Evolutionary conservation across 2,888 invertebrate genomes (phyloP), one percentile per base, ranked within the genome.

Genomic region (Trachelus troglodyta): DNA sequence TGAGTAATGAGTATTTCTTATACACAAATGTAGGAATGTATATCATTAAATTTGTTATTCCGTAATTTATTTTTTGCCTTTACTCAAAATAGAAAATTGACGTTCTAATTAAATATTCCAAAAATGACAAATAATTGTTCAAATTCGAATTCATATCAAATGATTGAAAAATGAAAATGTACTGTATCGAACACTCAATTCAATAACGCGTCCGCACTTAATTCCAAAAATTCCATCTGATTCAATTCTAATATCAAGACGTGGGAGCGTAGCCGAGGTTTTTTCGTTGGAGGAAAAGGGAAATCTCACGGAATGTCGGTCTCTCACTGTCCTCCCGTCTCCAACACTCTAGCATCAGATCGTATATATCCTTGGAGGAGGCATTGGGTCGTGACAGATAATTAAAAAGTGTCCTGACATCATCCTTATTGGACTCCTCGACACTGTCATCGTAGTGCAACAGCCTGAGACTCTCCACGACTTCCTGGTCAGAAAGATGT

Each of bases 331-430:
- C 96, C 86, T 95, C 95, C 69, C 96, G 93, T 80, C 95, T 94
- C 97, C 97, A 97, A 91, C 97, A 98, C 88, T 96, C 96, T 82
- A 94, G 92, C 96, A 97, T 96, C 84, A 97, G 93, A 87, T 97
- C 96, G 93, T 96, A 96, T 82, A 97, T 94, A 92, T 97, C 97
- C 89, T 96, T 95, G 74, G 96, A 95, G 82, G 95, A 95, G 86
- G 94, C 94, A 34, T 94, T 92, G 15, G 96, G 95, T 81, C 95
- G 94, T 40, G 95, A 94, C 76, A 97, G 93, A 87, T 92, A 92
- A 86, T 93, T 93, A 92, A 94, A 95, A 81, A 93, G 88, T 76
- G 83, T 79, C 78, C 82, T 79, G 73, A 82, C 85, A 69, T 87
- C 84, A 69, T 81, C 81, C 68, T 84, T 86, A 81, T 82, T 84